Conservation (phyloP, 2,113 vertebrate species). For the Cricetomys ansorgei region DNA sequence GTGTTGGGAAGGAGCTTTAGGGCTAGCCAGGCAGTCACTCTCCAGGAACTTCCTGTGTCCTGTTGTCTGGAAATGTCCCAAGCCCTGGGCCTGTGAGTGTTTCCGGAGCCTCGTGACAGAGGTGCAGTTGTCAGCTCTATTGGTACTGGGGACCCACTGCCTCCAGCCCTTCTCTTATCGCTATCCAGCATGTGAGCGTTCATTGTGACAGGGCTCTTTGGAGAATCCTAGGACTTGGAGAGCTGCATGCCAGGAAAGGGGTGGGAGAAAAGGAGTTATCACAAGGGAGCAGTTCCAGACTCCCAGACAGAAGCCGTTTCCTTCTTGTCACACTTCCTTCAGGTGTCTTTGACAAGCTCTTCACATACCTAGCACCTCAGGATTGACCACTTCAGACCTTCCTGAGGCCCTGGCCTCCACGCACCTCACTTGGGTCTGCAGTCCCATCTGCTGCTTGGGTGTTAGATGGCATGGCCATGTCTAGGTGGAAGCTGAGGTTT, state of each 20-base stretch:
- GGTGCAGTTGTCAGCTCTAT: neutral
- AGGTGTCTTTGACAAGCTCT: conserved; percentile 26
- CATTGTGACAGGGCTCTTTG: neutral
- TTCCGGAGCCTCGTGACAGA: neutral
- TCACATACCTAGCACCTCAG: neutral
- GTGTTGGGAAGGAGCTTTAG: neutral
- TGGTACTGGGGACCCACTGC: neutral
- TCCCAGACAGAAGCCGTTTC: neutral
- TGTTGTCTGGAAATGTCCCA: neutral
- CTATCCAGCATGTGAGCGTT: neutral
- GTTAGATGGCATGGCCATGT: neutral
- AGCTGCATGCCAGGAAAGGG: neutral
- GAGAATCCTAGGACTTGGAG: neutral
- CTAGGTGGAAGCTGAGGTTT: neutral
- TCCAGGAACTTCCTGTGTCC: neutral
- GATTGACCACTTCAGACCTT: neutral
- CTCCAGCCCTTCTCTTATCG: neutral
- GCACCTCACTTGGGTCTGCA: neutral
- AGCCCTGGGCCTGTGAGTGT: neutral
- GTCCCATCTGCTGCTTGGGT: neutral
- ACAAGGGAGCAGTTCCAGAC: neutral
- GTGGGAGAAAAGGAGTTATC: neutral
- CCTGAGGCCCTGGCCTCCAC: neutral
- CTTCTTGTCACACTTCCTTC: conserved; percentile 37
- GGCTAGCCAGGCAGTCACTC: neutral